Percentiles rank a stretch among this genome's conserved stretches.
Evolutionary conservation across 2,113 vertebrate species (phyloP).

Genomic region (Leptosomus discolor): DNA sequence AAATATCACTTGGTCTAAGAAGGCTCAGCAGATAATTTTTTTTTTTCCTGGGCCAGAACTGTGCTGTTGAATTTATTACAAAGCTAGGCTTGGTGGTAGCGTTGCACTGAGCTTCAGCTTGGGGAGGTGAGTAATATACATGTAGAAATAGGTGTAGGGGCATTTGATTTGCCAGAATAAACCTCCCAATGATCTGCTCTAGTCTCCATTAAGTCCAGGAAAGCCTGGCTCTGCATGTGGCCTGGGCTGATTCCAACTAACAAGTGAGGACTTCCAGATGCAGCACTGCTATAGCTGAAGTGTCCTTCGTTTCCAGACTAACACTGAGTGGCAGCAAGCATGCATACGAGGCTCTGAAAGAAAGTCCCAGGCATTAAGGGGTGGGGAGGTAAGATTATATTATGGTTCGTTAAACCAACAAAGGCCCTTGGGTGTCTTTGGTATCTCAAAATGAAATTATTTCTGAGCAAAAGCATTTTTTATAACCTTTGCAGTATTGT

Average conservation of each 20-base stretch:
- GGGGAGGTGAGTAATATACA: not conserved
- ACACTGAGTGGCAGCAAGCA: fast-evolving
- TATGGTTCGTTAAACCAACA: not conserved
- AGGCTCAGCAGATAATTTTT: not conserved
- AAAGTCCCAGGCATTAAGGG: not conserved
- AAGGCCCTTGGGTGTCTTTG: not conserved
- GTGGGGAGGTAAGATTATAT: not conserved
- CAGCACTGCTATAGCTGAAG: not conserved
- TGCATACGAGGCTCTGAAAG: not conserved
- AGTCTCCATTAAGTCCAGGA: not conserved
- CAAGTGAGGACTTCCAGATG: not conserved
- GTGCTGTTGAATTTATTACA: not conserved
- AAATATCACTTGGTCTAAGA: not conserved
- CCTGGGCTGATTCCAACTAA: not conserved
- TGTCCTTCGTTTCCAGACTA: not conserved
- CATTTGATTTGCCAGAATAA: not conserved
- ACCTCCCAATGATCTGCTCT: not conserved
- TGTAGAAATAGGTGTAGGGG: not conserved
- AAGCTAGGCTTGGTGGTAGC: fast-evolving
- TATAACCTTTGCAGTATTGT: not conserved
- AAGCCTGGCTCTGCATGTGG: not conserved
- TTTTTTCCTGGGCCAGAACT: not conserved
- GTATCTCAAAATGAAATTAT: not conserved
- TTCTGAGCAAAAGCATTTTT: not conserved
- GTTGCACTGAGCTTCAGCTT: not conserved